Evolutionary conservation across 2,113 vertebrate species (phyloP).

Genomic region (Galbula dea): DNA sequence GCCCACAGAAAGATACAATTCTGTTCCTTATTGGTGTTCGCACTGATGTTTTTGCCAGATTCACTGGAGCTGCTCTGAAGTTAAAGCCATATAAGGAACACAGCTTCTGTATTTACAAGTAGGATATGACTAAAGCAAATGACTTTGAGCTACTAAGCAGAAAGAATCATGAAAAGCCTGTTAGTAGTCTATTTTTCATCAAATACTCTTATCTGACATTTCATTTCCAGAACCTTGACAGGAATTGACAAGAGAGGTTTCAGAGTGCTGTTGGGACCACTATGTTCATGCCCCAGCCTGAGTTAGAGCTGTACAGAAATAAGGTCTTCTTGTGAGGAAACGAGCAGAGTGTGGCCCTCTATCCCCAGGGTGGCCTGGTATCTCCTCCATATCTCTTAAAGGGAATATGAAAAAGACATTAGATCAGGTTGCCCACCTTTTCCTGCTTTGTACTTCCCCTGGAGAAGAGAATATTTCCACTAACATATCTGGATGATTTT

Average conservation of each 20-base stretch:
- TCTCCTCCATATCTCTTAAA: neutral
- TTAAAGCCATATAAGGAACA: neutral
- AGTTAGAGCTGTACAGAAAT: neutral
- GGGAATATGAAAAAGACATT: neutral
- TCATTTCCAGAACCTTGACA: neutral
- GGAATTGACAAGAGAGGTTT: neutral
- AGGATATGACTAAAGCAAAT: neutral
- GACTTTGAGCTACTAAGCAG: neutral
- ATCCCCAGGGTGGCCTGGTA: neutral
- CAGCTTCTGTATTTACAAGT: neutral
- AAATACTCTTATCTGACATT: neutral
- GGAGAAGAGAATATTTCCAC: neutral
- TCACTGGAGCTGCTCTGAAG: neutral
- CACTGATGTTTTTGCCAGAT: neutral
- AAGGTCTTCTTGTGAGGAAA: neutral
- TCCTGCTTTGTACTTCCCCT: neutral
- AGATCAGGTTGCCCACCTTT: neutral
- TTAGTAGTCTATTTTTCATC: neutral
- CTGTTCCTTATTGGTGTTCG: neutral
- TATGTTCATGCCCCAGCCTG: rapidly evolving
- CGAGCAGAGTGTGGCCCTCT: neutral
- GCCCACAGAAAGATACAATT: neutral
- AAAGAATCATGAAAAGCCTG: neutral
- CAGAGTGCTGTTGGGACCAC: neutral
- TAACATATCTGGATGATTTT: neutral